Conservation (phyloP, 2,888 invertebrate species). For the Pseudanteris insignis region DNA sequence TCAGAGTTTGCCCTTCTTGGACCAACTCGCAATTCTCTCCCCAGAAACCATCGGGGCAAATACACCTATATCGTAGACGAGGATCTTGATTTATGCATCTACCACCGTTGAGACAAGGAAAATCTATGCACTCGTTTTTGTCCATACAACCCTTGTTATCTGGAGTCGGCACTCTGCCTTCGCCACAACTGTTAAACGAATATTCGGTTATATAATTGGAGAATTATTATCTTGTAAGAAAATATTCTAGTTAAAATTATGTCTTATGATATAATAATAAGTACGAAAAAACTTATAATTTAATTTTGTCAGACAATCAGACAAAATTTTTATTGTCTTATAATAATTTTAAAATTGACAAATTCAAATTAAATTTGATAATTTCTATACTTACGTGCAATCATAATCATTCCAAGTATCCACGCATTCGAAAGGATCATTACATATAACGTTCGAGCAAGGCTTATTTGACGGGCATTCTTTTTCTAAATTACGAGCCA, state of each 20-base stretch:
- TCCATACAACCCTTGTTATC: constrained; percentile 92
- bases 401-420: constrained; percentile 98
- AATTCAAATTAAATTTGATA: too few species aligned
- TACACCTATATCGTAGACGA: constrained; percentile 84
- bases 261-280: too few species aligned
- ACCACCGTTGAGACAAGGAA: constrained; percentile 93
- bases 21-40: constrained; percentile 94
- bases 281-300: too few species aligned
- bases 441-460: constrained; percentile 93
- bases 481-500: constrained; percentile 89
- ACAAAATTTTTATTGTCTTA: too few species aligned
- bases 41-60: constrained; percentile 92
- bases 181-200: constrained; percentile 76
- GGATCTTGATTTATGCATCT: constrained; percentile 93
- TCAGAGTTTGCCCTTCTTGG: constrained; percentile 93
- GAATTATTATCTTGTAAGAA: too few species aligned
- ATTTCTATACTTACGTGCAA: constrained; percentile 86
- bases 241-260: too few species aligned
- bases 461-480: constrained; percentile 96
- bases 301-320: too few species aligned
- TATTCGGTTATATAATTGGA: too few species aligned
- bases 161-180: constrained; percentile 88
- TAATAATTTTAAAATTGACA: too few species aligned
- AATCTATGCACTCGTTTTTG: constrained; percentile 94
- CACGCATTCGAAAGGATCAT: constrained; percentile 92